A percentile compares a stretch with the other conserved stretches of the same genome.
Conservation (phyloP, 1,140 invertebrate species). For the Acromyrmex echinatior region DNA sequence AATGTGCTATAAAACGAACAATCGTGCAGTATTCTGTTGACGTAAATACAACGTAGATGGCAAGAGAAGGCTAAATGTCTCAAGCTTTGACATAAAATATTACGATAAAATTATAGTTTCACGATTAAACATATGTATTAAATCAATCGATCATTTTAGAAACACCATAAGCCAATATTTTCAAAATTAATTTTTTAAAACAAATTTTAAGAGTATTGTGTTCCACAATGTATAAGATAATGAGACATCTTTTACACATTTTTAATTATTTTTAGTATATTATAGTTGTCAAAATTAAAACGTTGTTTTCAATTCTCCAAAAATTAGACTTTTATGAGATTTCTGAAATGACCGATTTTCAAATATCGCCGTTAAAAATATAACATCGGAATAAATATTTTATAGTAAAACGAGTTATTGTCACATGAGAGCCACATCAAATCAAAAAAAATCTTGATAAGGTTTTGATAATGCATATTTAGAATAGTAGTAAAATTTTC, state of each 20-base stretch:
- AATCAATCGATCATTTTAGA: too few species aligned
- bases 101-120: not conserved
- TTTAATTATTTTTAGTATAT: too few species aligned
- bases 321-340: too few species aligned
- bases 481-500: not conserved
- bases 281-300: too few species aligned
- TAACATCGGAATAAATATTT: not conserved
- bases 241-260: too few species aligned
- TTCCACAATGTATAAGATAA: too few species aligned
- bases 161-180: too few species aligned
- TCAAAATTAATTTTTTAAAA: too few species aligned
- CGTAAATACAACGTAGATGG: conserved; percentile 8
- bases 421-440: not conserved
- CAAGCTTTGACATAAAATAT: not conserved
- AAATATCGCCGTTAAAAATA: not conserved
- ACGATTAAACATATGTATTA: not conserved
- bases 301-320: too few species aligned
- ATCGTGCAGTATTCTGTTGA: conserved; percentile 3
- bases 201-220: too few species aligned
- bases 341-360: too few species aligned
- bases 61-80: not conserved
- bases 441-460: not conserved
- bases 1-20: not conserved
- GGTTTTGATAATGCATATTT: not conserved
- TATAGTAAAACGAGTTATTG: not conserved